Evolutionary conservation across 2,113 vertebrate genomes (phyloP), one percentile per base, ranked within the genome.

Genomic region (Eulemur rufifrons): DNA sequence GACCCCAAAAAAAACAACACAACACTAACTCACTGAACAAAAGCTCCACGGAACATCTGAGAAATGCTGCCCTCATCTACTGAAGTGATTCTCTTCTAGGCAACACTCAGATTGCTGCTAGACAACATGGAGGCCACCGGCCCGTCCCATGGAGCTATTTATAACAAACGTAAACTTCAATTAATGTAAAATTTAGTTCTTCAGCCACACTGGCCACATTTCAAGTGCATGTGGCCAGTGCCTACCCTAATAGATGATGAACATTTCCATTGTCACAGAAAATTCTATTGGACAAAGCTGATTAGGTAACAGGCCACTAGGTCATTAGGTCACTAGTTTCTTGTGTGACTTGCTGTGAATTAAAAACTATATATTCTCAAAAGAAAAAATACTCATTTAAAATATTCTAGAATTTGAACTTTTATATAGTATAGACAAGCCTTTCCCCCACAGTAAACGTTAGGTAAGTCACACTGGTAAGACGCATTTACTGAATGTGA

Each of bases 91-190:
- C 21, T 39, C 50, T 6, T 7, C 63, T 47, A 27, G 15, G 78
- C 20, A 23, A 45, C 45, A 27, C 59, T 20, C 47, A 37, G 32
- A 8, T 17, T 66, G 34, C 34, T 0, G 23, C 1, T 0, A 61
- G 7, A 25, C 12, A 9, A 3, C 1, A 0, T 0, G 29, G 15
- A 0, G 37, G 47, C 11, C 20, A 15, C 39, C 18, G 23, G 47
- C 11, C n/a, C 64, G 18, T 18, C 54, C 20, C 59, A 3, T 0
- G n/a, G 0, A 37, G 37, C 82, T 23, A 17, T 25, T 10, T 2
- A 12, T 17, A 56, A n/a, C 0, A 15, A 21, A 37, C 1, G 11
- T 11, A 34, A 56, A 47, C 15, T 17, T 42, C 27, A 68, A 56
- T 5, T 2, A 34, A 27, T 0, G 27, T 37, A 7, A 59, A 32